Evolutionary conservation across 2,797 vertebrate species (phyloP).

Genomic region (Strix occidentalis): DNA sequence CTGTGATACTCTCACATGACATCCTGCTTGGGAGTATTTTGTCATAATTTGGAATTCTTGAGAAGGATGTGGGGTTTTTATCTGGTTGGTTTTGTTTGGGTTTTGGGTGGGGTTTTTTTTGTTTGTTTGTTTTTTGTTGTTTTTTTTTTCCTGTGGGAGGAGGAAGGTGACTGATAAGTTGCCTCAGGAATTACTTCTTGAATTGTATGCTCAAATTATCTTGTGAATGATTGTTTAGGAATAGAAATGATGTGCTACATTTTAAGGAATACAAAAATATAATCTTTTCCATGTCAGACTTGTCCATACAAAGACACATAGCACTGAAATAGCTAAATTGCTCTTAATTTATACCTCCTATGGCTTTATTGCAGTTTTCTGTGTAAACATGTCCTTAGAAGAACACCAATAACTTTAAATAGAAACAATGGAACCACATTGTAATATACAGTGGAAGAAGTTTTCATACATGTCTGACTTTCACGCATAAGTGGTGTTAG

Average conservation of each 20-base stretch:
- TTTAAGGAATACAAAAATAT: neutral
- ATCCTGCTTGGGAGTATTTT: neutral
- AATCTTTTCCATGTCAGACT: neutral
- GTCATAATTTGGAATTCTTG: neutral
- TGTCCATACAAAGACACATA: neutral
- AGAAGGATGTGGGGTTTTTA: neutral
- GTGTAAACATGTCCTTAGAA: neutral
- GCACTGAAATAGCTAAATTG: neutral
- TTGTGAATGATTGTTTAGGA: neutral
- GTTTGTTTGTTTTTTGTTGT: neutral
- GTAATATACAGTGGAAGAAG: neutral
- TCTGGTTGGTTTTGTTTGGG: neutral
- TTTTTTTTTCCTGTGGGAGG: neutral
- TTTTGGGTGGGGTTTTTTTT: too few relatives aligned
- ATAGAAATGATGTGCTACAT: neutral
- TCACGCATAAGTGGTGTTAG: neutral
- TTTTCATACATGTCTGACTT: neutral
- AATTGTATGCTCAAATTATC: neutral
- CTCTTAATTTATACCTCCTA: neutral
- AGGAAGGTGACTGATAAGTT: slow-evolving; percentile 2
- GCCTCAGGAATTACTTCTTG: neutral
- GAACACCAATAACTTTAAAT: neutral
- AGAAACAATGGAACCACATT: neutral
- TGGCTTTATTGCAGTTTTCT: neutral
- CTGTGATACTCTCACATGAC: neutral